Conservation (phyloP, 35 echinoderm and acorn worm species). For the Heliocidaris erythrogramma region DNA sequence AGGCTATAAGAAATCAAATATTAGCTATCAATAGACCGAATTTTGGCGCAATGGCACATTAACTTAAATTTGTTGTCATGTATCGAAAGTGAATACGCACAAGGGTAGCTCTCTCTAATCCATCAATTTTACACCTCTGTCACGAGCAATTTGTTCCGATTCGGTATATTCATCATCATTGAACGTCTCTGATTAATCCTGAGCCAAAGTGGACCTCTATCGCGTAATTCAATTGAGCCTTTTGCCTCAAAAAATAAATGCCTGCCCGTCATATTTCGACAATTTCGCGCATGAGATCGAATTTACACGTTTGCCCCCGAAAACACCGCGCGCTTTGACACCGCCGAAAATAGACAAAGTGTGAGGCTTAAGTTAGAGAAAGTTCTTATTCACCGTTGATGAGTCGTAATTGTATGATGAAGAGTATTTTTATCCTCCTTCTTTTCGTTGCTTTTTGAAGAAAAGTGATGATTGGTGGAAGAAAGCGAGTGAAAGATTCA, state of each 20-base stretch:
- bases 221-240: slow-evolving; percentile 14
- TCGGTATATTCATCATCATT: neutral
- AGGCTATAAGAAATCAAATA: neutral
- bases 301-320: neutral
- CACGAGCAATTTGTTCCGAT: neutral
- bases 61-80: neutral
- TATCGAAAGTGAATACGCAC: neutral
- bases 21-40: neutral
- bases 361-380: neutral
- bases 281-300: neutral
- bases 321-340: neutral
- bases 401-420: neutral
- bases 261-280: neutral
- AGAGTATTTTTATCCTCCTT: neutral
- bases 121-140: neutral
- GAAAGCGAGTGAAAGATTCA: neutral
- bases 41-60: neutral
- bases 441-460: neutral
- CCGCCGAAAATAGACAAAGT: neutral
- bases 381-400: neutral
- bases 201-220: neutral
- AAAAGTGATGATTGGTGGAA: slow-evolving; percentile 18
- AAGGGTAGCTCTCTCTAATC: neutral
- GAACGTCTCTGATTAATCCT: neutral
- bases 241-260: neutral